Evolutionary conservation across 1,140 invertebrate genomes (phyloP), one percentile per base, ranked within the genome.

Genomic region (Parasteatoda tepidariorum): DNA sequence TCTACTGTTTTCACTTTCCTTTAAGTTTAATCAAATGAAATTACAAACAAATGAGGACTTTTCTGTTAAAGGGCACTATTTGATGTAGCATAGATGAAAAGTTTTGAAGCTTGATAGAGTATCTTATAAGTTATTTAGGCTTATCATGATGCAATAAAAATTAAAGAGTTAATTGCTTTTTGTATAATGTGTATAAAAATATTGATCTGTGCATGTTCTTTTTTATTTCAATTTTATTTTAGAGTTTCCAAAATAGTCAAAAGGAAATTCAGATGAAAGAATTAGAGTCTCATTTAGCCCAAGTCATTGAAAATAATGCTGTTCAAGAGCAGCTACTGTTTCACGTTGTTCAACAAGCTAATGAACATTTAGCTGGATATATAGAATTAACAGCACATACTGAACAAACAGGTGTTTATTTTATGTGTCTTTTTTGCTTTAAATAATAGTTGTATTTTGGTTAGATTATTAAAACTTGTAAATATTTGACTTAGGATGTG

Each of bases 251-350:
- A 31, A 92, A 93, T 7, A 92, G 94, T 2, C 93, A 96, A 87
- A 93, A 93, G 83, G 94, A 96, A 76, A 90, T 92, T 3, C 92
- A 93, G 87, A 90, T 93, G 9, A 92, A 93, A 79, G 94, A 96
- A 86, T 91, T 94, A 87, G 92, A 94, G 87, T 92, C 93, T 1
- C 92, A 94, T 83, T 89, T 96, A 48, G 92, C 93, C 83, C 93
- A 94, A 88, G 91, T 94, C 0, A 92, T 93, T 85, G 93, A 94
- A 88, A 94, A 95, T 86, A 95, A 92, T 85, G 91, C 92, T 26
- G 91, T 95, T 2, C 94, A 95, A 86, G 93, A 95, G 87, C 94
- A 96, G 86, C 89, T 96, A 38, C 88, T 96, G 22, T 92, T 95
- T 26, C 83, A 84, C 79, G 74, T 79, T 71, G 31, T 84, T 22